A percentile compares a stretch with the other conserved stretches of the same genome.
Conservation (phyloP, 2,888 invertebrate genomes). For the Zygothrica quintamaculata region DNA sequence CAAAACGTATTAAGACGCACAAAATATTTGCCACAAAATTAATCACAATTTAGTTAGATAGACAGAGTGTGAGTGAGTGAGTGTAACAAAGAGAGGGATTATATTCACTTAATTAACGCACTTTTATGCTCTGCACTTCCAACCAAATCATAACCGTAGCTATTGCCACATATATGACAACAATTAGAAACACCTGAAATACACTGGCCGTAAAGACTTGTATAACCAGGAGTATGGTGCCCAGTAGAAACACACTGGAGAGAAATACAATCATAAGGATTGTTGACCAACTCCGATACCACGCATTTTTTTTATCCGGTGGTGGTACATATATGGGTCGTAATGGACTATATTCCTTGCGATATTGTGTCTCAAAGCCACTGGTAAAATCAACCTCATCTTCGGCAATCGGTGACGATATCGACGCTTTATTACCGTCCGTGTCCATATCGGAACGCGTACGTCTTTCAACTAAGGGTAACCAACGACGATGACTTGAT, state of each 20-base stretch:
- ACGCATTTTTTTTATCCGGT: conserved; percentile 60
- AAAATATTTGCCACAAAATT: conserved; percentile 15
- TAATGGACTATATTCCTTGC: conserved; percentile 75
- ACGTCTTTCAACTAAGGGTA: conserved; percentile 48
- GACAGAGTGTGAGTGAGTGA: background rate
- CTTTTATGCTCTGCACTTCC: conserved; percentile 76
- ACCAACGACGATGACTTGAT: conserved; percentile 4
- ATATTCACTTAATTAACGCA: conserved; percentile 56
- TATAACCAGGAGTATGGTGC: conserved; percentile 66
- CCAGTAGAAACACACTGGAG: conserved; percentile 60
- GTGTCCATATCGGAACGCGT: conserved; percentile 71
- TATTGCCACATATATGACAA: conserved; percentile 60
- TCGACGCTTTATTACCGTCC: conserved; percentile 48
- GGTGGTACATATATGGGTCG: conserved; percentile 60
- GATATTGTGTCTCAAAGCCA: conserved; percentile 79
- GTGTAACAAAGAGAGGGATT: background rate
- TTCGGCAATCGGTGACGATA: conserved; percentile 25
- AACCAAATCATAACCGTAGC: conserved; percentile 67
- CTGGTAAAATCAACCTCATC: conserved; percentile 80
- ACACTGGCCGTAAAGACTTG: conserved; percentile 71
- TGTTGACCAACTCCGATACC: conserved; percentile 73
- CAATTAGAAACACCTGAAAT: conserved; percentile 58
- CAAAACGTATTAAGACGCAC: conserved; percentile 39
- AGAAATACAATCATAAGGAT: conserved; percentile 68
- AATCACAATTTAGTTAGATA: conserved; percentile 10